Evolutionary conservation across 2,888 invertebrate genomes (phyloP), one percentile per base, ranked within the genome.

Genomic region (Lysandra bellargus): DNA sequence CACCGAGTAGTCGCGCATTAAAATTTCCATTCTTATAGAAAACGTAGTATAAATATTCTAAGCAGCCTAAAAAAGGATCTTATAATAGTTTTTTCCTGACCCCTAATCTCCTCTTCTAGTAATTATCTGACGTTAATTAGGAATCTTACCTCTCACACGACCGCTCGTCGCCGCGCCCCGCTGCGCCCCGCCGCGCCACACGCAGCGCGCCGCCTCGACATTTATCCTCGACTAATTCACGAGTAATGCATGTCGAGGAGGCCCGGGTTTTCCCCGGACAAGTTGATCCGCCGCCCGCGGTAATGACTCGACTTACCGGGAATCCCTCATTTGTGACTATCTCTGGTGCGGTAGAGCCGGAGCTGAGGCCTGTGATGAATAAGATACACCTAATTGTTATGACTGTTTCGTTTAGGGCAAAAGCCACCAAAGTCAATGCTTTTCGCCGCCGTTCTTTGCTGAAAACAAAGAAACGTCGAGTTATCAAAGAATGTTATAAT

Each of bases 281-380:
- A 85, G 81, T 87, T 86, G 87, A 87, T 85, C 88, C 87, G 78
- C 80, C 81, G 80, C 81, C 72, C 82, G 82, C 85, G 83, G 87
- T 87, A 86, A 86, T 86, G 86, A 86, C 84, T 79, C 83, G 83
- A 84, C 84, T 84, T 83, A 83, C 73, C 73, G 78, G 60, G 81
- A 85, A 86, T 84, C 86, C 86, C 87, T 86, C 83, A 85, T 87
- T 87, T 86, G 85, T 84, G 83, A 82, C 82, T 44, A 79, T 44
- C 74, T 79, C 74, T 30, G 76, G 53, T 6, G 30, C 53, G 72
- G 33, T 69, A 33, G 69, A 69, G 69, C 69, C 80, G 69, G 80
- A 80, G 80, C 75, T 69, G 80, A 1, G 49, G 12, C 57, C 49
- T 78, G 61, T 79, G 78, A 37, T 80, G 17, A 53, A 30, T 30